These are phyloP conservation scores for Ciconia maguari DNA, from an alignment of 2,113 vertebrate genomes.

Conservation along the genomic window DNA sequence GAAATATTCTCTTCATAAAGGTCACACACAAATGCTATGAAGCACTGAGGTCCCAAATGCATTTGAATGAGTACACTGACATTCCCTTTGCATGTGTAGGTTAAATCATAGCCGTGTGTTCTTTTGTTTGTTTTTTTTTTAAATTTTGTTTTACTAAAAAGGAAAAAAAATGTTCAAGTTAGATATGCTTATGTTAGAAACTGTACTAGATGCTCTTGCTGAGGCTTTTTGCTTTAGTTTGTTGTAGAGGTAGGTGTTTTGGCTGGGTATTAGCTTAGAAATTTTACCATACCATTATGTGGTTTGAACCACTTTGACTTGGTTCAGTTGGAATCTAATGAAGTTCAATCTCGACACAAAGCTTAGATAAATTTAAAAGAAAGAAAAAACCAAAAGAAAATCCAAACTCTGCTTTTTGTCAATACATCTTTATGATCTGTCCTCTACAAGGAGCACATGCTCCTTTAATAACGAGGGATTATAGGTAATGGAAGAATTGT, in stretches of 20 bases:
- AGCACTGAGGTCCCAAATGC: background rate
- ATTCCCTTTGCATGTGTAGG: background rate
- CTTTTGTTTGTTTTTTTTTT: too few species aligned
- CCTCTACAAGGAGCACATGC: too few species aligned
- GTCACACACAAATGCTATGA: background rate
- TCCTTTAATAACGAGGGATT: background rate
- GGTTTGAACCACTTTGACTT: background rate
- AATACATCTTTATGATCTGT: background rate
- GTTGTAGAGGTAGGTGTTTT: background rate
- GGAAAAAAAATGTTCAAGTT: background rate
- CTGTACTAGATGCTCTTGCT: background rate
- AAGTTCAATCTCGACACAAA: background rate
- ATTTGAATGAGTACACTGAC: background rate
- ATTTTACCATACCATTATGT: background rate
- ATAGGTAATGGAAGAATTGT: background rate
- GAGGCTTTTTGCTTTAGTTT: background rate
- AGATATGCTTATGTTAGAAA: background rate
- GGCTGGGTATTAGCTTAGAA: background rate
- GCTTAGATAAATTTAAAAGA: background rate
- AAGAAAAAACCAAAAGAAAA: background rate
- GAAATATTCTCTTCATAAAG: background rate
- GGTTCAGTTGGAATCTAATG: background rate
- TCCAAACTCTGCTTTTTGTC: background rate
- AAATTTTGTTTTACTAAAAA: background rate
- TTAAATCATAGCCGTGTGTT: background rate